Percentiles rank a stretch among this genome's conserved stretches.
Evolutionary conservation across 2,888 invertebrate genomes (phyloP).

Genomic region (Andrena bucephala): DNA sequence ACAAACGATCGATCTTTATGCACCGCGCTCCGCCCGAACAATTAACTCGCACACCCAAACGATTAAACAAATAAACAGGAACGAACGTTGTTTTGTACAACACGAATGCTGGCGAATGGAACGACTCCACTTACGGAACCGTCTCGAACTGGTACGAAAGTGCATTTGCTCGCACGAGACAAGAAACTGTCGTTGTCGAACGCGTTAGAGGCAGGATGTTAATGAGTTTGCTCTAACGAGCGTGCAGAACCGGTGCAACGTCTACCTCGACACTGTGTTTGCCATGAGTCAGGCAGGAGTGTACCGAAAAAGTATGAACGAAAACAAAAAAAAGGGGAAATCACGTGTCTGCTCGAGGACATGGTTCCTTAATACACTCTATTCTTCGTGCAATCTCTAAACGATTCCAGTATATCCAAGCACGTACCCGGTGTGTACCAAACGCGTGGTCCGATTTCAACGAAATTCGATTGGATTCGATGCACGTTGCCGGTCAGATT

Average conservation of each 20-base stretch:
- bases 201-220: conserved; percentile 70
- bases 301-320: conserved; percentile 9
- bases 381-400: neutral
- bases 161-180: conserved; percentile 26
- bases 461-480: neutral
- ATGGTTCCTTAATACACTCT: neutral
- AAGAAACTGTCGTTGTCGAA: conserved; percentile 54
- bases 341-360: neutral
- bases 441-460: neutral
- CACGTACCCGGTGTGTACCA: neutral
- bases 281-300: conserved; percentile 10
- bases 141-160: conserved; percentile 67
- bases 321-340: neutral
- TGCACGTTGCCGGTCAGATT: neutral
- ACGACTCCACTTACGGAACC: conserved; percentile 17
- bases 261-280: conserved; percentile 34
- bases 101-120: conserved; percentile 22
- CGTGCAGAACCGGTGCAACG: conserved; percentile 45
- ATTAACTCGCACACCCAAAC: conserved; percentile 18
- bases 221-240: conserved; percentile 69
- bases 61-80: conserved; percentile 40
- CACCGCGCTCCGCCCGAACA: conserved; percentile 1
- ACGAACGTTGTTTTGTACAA: conserved; percentile 4
- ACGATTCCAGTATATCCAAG: neutral
- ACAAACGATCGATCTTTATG: conserved; percentile 25